phyloP scores from a whole-genome alignment of 2,113 vertebrate genomes.

The Alligator sinensis region DNA sequence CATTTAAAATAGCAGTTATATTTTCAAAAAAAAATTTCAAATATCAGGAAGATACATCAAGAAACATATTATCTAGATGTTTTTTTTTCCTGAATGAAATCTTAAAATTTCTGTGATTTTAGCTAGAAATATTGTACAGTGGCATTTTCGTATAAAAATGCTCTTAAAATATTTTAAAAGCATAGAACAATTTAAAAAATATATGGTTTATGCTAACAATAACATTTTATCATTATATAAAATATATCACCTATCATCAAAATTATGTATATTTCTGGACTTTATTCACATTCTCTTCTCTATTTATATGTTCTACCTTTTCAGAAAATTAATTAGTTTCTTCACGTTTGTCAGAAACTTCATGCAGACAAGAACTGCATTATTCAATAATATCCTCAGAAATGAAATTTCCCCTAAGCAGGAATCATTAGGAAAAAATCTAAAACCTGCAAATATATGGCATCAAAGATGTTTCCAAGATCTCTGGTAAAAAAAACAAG shows the following conservation, averaged over 20 bases:
- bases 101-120: not conserved
- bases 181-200: not conserved
- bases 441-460: not conserved
- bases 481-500: not conserved
- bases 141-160: not conserved
- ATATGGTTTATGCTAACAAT: conserved; percentile 7
- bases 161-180: conserved; percentile 10
- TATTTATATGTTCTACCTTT: not conserved
- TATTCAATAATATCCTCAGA: not conserved
- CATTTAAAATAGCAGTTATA: conserved; percentile 8
- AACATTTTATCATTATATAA: conserved; percentile 13
- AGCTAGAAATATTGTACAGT: not conserved
- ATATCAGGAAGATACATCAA: not conserved
- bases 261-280: no score
- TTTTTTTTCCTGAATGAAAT: not conserved
- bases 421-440: not conserved
- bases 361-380: not conserved
- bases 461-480: not conserved
- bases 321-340: not conserved
- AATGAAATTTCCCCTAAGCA: not conserved
- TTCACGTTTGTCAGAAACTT: not conserved
- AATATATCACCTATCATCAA: not conserved
- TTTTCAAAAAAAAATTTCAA: not conserved
- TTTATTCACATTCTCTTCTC: not conserved
- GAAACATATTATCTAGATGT: not conserved